Conservation (phyloP, 2,797 vertebrate species). For the Phrynocephalus vlangalii region DNA sequence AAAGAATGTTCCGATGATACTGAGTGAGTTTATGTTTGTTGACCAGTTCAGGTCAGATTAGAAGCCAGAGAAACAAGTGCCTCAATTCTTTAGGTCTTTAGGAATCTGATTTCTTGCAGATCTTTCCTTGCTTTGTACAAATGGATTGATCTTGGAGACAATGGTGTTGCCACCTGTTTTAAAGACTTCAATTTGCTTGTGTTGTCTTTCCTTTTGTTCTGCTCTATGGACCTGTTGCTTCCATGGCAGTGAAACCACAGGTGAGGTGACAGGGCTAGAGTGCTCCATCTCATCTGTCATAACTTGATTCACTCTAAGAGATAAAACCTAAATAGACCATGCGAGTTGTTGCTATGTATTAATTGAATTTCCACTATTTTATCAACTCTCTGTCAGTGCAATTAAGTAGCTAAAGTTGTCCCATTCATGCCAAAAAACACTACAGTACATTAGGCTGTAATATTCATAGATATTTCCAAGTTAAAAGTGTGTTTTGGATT, state of each 20-base stretch:
- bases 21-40: background rate
- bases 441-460: background rate
- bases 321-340: too few species aligned
- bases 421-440: background rate
- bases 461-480: background rate
- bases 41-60: background rate
- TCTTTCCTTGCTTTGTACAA: background rate
- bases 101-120: background rate
- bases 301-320: too few species aligned
- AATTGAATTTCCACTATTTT: background rate
- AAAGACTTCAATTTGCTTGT: background rate
- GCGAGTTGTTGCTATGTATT: too few species aligned
- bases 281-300: too few species aligned
- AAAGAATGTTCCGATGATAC: background rate
- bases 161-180: background rate
- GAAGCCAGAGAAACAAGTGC: too few species aligned
- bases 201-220: background rate
- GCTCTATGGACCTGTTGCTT: background rate
- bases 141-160: background rate
- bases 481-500: background rate
- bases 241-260: too few species aligned
- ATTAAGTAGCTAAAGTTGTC: background rate
- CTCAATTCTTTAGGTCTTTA: background rate
- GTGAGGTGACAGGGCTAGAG: too few species aligned
- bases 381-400: background rate